A percentile compares a stretch with the other conserved stretches of the same genome.
Evolutionary conservation across 2,797 vertebrate species (phyloP).

Genomic region (Vipera ursinii): DNA sequence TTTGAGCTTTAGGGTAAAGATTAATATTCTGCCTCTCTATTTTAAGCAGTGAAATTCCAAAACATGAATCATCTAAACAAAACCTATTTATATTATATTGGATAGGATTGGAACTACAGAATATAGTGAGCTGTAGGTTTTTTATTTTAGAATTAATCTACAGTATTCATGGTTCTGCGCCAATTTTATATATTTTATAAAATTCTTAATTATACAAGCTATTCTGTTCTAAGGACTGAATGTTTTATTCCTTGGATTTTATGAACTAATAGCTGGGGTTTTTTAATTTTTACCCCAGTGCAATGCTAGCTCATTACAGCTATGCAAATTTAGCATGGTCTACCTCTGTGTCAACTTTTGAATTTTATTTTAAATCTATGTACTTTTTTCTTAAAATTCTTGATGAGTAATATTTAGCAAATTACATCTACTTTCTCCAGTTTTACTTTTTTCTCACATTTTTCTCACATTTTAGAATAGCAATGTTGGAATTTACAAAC

Average conservation of each 20-base stretch:
- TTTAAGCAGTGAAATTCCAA: slow-evolving; percentile 72
- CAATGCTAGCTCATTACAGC: background rate
- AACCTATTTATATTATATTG: slow-evolving; percentile 32
- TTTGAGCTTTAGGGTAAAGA: slow-evolving; percentile 58
- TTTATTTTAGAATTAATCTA: slow-evolving; percentile 11
- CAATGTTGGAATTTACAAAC: background rate
- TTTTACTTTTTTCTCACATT: background rate
- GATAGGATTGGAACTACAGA: slow-evolving; percentile 51
- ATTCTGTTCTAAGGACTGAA: slow-evolving; percentile 24
- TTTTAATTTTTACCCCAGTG: background rate
- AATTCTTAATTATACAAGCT: background rate
- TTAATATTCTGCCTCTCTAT: slow-evolving; percentile 68
- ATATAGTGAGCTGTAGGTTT: background rate
- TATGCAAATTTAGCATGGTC: background rate
- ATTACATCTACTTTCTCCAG: background rate
- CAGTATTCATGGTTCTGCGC: background rate
- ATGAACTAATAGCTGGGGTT: background rate
- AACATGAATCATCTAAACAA: slow-evolving; percentile 61
- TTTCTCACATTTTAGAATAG: background rate
- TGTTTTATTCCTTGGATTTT: background rate
- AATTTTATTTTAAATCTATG: background rate
- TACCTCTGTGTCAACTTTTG: background rate
- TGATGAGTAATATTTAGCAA: background rate
- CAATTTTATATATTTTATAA: background rate
- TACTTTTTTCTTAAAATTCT: background rate